Evolutionary conservation across 2,888 invertebrate genomes (phyloP).

Genomic region (Steinernema hermaphroditum): DNA sequence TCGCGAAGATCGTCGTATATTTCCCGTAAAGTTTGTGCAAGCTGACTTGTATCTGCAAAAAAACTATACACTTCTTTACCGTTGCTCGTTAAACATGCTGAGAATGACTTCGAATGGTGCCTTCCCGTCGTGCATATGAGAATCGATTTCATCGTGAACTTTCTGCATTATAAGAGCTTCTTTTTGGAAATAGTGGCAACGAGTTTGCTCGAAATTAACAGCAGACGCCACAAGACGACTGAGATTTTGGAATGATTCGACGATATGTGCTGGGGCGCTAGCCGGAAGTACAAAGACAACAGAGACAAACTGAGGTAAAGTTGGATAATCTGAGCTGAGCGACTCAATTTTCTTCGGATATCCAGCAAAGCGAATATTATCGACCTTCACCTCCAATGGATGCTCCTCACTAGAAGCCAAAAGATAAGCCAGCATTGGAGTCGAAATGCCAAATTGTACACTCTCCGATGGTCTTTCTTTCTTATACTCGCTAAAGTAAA

Average conservation of each 20-base stretch:
- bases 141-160: slow-evolving; percentile 38
- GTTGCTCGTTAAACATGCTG: not conserved
- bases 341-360: slow-evolving; percentile 47
- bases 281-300: slow-evolving; percentile 55
- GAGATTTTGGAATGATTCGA: slow-evolving; percentile 53
- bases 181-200: slow-evolving; percentile 47
- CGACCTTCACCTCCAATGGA: slow-evolving; percentile 49
- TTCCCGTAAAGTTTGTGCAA: slow-evolving; percentile 51
- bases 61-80: not conserved
- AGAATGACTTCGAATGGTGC: slow-evolving; percentile 30
- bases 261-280: slow-evolving; percentile 47
- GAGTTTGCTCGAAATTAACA: slow-evolving; percentile 48
- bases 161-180: slow-evolving; percentile 42
- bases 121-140: slow-evolving; percentile 35
- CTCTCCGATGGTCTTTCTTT: slow-evolving; percentile 51
- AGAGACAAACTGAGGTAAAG: slow-evolving; percentile 36
- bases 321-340: slow-evolving; percentile 24
- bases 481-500: slow-evolving; percentile 45
- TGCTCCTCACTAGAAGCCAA: not conserved
- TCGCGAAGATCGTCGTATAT: slow-evolving; percentile 56
- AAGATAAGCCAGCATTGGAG: slow-evolving; percentile 15
- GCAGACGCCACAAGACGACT: slow-evolving; percentile 52
- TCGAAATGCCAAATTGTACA: slow-evolving; percentile 28
- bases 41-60: slow-evolving; percentile 40
- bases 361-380: slow-evolving; percentile 57